A percentile compares a stretch with the other conserved stretches of the same genome.
Conservation (phyloP, 30 jellyfish, hydroid and myxozoan genomes). For the Mastigias papua region DNA sequence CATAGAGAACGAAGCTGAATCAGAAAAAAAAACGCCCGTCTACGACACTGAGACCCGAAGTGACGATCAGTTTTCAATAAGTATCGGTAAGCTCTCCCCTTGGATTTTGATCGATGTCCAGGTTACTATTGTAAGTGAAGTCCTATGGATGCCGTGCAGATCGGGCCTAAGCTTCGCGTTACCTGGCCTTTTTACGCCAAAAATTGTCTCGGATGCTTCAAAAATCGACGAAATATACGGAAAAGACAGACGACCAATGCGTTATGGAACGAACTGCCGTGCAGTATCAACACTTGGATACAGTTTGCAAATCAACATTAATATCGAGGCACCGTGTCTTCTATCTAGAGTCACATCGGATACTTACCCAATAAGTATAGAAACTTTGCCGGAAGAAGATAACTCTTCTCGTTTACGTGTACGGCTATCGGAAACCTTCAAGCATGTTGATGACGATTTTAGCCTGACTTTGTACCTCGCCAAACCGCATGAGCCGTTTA, state of each 20-base stretch:
- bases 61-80: slow-evolving; percentile 74
- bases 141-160: slow-evolving; percentile 54
- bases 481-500: slow-evolving; percentile 93
- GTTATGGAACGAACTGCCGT: slow-evolving; percentile 8
- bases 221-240: neutral
- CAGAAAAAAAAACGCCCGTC: slow-evolving; percentile 39
- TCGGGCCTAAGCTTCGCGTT: slow-evolving; percentile 72
- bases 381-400: slow-evolving; percentile 88
- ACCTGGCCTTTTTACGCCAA: slow-evolving; percentile 92
- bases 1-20: slow-evolving; percentile 57
- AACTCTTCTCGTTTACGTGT: slow-evolving; percentile 87
- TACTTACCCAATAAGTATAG: slow-evolving; percentile 87
- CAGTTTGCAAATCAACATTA: slow-evolving; percentile 82
- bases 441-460: slow-evolving; percentile 74
- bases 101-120: slow-evolving; percentile 90
- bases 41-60: slow-evolving; percentile 62
- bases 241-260: neutral
- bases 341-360: slow-evolving; percentile 91
- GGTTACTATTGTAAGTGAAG: slow-evolving; percentile 82
- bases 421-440: slow-evolving; percentile 87
- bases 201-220: slow-evolving; percentile 48
- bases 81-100: slow-evolving; percentile 94
- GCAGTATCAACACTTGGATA: slow-evolving; percentile 93
- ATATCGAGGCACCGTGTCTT: slow-evolving; percentile 98
- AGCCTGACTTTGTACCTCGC: slow-evolving; percentile 77